Conservation (phyloP, 2,888 invertebrate species). For the Myopa testacea region DNA sequence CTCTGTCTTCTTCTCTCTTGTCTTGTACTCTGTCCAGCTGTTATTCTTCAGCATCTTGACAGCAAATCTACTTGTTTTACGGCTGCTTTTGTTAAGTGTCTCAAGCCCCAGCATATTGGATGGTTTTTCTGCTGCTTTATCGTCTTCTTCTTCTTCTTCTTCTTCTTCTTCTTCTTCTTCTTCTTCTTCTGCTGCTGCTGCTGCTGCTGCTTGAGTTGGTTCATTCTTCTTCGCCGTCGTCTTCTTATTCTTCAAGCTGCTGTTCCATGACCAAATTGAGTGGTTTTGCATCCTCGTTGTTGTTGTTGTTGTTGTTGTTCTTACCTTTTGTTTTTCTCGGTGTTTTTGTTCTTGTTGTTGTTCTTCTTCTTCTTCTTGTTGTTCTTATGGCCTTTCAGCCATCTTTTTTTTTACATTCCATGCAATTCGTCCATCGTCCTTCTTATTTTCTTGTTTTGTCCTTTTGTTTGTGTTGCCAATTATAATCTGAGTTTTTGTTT, state of each 20-base stretch:
- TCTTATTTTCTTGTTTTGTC: neutral
- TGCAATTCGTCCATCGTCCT: neutral
- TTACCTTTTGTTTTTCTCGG: neutral
- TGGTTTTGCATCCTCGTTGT: neutral
- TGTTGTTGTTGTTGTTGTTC: neutral
- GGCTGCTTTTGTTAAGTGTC: no score
- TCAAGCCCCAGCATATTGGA: neutral
- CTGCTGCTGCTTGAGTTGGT: neutral
- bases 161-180: neutral
- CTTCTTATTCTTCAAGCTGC: neutral
- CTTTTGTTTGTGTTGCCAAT: conserved; percentile 1
- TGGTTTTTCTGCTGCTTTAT: neutral
- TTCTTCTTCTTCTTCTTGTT: neutral
- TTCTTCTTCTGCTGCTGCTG: neutral
- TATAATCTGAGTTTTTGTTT: neutral
- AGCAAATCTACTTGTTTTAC: neutral
- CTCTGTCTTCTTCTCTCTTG: neutral
- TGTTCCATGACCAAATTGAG: neutral
- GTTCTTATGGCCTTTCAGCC: neutral
- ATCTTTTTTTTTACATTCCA: neutral
- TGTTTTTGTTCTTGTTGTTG: neutral
- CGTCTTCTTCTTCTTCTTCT: neutral
- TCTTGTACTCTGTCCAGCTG: neutral
- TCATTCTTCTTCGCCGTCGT: neutral
- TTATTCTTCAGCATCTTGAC: neutral